phyloP scores from a whole-genome alignment of 2,113 vertebrate genomes.

The Chloropsis cyanopogon region DNA sequence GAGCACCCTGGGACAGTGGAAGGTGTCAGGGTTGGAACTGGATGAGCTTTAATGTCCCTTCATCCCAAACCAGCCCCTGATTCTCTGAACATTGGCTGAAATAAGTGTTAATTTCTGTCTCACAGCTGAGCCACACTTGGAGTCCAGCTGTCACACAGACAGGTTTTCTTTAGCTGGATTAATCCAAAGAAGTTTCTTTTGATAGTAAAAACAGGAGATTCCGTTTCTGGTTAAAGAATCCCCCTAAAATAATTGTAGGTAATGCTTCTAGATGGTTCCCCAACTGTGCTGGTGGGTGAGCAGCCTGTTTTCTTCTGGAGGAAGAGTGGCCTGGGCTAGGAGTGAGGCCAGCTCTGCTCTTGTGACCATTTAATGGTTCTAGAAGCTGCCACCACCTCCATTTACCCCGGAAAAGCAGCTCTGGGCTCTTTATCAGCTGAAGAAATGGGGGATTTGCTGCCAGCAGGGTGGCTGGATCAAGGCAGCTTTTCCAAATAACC shows the following conservation, averaged over 20 bases:
- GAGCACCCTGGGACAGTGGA: fast-evolving
- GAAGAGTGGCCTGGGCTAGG: too few relatives aligned
- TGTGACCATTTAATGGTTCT: background rate
- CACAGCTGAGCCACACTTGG: background rate
- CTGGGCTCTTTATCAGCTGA: background rate
- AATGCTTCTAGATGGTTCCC: background rate
- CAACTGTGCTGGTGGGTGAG: fast-evolving
- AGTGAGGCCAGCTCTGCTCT: background rate
- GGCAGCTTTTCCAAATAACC: background rate
- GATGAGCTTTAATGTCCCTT: background rate
- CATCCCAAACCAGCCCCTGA: background rate
- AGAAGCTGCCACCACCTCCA: background rate
- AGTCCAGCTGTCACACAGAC: background rate
- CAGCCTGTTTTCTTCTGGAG: background rate
- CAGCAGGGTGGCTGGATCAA: background rate
- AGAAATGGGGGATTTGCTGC: background rate
- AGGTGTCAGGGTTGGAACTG: background rate
- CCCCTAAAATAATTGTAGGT: background rate
- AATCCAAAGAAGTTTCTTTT: background rate
- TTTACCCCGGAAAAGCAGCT: background rate
- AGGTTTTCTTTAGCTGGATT: background rate
- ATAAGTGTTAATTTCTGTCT: background rate
- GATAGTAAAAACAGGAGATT: background rate
- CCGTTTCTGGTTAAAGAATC: background rate
- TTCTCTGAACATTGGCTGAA: background rate